A percentile compares a stretch with the other conserved stretches of the same genome.
phyloP scores from a whole-genome alignment of 2,113 vertebrate species.

The Promerops cafer region DNA sequence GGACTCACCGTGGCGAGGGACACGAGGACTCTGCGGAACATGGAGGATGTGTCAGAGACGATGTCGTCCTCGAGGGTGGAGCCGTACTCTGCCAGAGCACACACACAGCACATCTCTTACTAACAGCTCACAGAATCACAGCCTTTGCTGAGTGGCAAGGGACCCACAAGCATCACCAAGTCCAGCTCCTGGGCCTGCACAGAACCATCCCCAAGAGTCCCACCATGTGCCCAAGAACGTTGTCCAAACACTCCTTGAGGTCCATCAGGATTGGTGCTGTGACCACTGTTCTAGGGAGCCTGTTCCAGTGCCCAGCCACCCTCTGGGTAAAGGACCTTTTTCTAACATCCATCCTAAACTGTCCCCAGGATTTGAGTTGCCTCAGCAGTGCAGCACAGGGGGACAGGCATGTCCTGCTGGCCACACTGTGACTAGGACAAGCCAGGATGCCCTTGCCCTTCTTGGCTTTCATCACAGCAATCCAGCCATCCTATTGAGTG shows the following conservation, averaged over 20 bases:
- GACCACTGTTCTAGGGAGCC: not conserved
- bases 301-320: not conserved
- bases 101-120: not conserved
- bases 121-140: not conserved
- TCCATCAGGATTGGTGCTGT: not conserved
- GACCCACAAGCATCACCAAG: not conserved
- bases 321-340: not conserved
- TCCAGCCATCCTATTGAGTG: not conserved
- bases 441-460: not conserved
- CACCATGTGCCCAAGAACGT: not conserved
- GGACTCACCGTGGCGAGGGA: slow-evolving; percentile 84
- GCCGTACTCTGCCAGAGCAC: slow-evolving; percentile 73
- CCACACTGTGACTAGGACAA: not conserved
- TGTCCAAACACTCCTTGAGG: not conserved
- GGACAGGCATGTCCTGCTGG: not conserved
- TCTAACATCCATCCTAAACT: not conserved
- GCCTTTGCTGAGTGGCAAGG: not conserved
- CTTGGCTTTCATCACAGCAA: not conserved
- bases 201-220: not conserved
- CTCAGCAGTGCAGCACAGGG: not conserved
- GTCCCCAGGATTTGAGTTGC: not conserved
- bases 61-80: slow-evolving; percentile 83
- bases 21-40: slow-evolving; percentile 91
- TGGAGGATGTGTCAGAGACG: slow-evolving; percentile 86
- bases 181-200: not conserved